Evolutionary conservation across 2,797 vertebrate species (phyloP), one percentile per base, ranked within the genome.

Genomic region (Silurus lanzhouensis): DNA sequence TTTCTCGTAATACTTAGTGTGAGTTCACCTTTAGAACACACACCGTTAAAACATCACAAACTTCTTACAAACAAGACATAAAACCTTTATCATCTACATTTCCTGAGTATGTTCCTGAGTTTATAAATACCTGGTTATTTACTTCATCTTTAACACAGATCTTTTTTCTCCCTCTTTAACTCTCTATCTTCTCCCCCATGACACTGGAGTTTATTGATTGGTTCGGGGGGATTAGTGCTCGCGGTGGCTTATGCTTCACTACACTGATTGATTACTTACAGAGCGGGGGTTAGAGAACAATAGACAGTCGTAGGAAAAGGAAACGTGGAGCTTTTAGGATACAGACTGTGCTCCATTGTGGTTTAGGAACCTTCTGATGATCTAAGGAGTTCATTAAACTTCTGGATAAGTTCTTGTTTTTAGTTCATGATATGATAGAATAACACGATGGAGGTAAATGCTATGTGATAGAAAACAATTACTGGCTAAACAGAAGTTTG

Each of bases 241-340:
- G 17, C 55, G 12, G 55, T 66, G 77, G 82, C 83, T 63, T 61
- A 72, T 60, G 79, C 88, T 77, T 86, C 80, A 83, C 83, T 78
- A 71, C 83, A 74, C 87, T 84, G 64, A 77, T 82, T 88, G 86
- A 88, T 88, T 84, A 80, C 84, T 68, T 58, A 61, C 61, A 64
- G 74, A 86, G 60, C 25, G 48, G 57, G 64, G 25, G 58, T 70
- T 83, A 81, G 38, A 70, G 14, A 80, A 88, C 57, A 84, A 87
- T 83, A 72, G 55, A 60, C 44, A 75, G n/a, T 81, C 55, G 38
- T 25, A 81, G 22, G 81, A 79, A 84, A 31, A 81, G 82, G 81
- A 82, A 78, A 79, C 77, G 84, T 66, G 58, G 48, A 79, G 14
- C 38, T 86, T 8, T 52, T 22, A 60, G 81, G 80, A 85, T 66